Conservation (phyloP, 1,140 invertebrate genomes). For the Apolygus lucorum region DNA sequence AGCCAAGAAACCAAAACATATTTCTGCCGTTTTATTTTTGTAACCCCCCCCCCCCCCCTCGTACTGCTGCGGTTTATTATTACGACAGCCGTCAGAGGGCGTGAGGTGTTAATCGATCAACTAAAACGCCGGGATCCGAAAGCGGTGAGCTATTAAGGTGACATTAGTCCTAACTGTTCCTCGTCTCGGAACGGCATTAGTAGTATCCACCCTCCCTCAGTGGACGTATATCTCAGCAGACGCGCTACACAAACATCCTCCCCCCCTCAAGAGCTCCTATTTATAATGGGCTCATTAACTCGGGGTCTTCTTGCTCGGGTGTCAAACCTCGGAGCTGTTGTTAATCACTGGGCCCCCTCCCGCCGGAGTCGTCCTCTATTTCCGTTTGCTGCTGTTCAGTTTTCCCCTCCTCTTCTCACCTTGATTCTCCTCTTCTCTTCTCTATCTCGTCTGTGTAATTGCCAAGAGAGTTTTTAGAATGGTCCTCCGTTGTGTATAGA, state of each 20-base stretch:
- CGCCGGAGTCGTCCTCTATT: background rate
- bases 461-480: background rate
- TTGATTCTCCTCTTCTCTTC: background rate
- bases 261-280: background rate
- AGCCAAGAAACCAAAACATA: too few species aligned
- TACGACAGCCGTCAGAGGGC: slow-evolving; percentile 7
- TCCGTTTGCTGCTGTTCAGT: background rate
- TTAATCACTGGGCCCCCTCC: background rate
- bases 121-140: background rate
- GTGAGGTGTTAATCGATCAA: slow-evolving; percentile 16
- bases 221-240: background rate
- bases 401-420: background rate
- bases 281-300: slow-evolving; percentile 11
- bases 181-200: background rate
- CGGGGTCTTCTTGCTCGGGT: background rate
- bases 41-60: background rate
- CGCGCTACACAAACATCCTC: background rate
- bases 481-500: background rate
- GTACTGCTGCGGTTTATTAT: slow-evolving; percentile 8
- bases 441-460: background rate
- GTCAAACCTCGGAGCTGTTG: background rate
- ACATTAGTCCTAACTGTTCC: background rate
- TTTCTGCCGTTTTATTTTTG: slow-evolving; percentile 5
- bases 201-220: background rate
- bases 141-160: slow-evolving; percentile 10